Conservation (phyloP, 2,797 vertebrate genomes). For the Loriculus beryllinus region DNA sequence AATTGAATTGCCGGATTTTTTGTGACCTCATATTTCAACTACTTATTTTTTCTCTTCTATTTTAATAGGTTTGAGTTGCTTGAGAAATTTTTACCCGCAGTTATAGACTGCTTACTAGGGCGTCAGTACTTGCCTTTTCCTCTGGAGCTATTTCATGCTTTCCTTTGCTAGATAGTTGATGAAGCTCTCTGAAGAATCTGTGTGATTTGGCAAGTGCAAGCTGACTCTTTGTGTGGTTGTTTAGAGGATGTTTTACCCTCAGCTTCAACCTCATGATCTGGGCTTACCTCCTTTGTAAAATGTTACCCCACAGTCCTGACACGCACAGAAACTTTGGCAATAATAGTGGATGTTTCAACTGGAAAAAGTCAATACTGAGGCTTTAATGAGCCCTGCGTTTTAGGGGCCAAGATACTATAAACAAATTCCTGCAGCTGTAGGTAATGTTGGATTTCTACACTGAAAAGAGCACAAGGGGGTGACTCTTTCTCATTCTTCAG, state of each 20-base stretch:
- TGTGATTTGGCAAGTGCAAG: slow-evolving; percentile 37
- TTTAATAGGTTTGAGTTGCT: neutral
- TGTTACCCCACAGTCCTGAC: neutral
- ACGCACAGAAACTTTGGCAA: neutral
- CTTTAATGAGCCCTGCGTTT: neutral
- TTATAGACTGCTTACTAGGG: neutral
- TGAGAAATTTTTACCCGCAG: neutral
- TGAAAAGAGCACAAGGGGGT: neutral
- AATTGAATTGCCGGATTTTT: neutral
- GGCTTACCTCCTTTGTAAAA: neutral
- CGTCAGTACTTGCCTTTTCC: neutral
- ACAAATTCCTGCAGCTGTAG: slow-evolving; percentile 16
- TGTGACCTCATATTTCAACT: neutral
- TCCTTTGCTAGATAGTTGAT: slow-evolving; percentile 12
- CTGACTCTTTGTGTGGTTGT: slow-evolving; percentile 31
- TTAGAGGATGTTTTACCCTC: neutral
- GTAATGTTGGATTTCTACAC: neutral
- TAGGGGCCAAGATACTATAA: neutral
- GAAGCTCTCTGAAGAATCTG: neutral
- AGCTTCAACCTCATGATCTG: neutral
- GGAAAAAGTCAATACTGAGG: neutral
- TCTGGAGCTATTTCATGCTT: neutral
- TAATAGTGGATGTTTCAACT: neutral
- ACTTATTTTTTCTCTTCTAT: neutral
- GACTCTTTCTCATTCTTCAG: neutral